A percentile compares a stretch with the other conserved stretches of the same genome.
Evolutionary conservation across 2,888 invertebrate species (phyloP).

Genomic region (Pasiphila rectangulata): DNA sequence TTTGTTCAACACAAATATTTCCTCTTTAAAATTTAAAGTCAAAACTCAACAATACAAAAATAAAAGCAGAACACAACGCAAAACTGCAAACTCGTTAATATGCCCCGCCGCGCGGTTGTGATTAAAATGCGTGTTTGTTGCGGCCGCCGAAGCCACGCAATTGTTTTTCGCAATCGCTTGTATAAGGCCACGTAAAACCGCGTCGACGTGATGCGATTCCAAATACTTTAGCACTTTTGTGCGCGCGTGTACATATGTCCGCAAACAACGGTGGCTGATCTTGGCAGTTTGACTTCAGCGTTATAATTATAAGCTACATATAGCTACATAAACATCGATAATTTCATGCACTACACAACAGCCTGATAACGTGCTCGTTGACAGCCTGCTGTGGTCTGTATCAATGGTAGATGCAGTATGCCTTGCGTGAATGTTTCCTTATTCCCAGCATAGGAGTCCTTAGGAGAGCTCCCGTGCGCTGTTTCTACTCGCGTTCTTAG

Average conservation of each 20-base stretch:
- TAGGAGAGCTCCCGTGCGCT: too few relatives aligned
- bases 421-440: too few relatives aligned
- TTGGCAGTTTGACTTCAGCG: too few relatives aligned
- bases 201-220: constrained; percentile 44
- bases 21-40: background rate
- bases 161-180: constrained; percentile 57
- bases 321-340: too few relatives aligned
- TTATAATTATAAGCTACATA: too few relatives aligned
- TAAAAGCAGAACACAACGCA: constrained; percentile 16
- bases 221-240: constrained; percentile 35
- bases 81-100: constrained; percentile 19
- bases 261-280: too few relatives aligned
- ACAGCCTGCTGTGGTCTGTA: too few relatives aligned
- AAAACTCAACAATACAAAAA: constrained; percentile 2
- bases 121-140: constrained; percentile 50
- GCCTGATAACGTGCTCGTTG: too few relatives aligned
- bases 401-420: too few relatives aligned
- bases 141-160: constrained; percentile 38
- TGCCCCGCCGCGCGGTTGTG: constrained; percentile 27
- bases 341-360: too few relatives aligned
- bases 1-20: background rate
- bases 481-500: too few relatives aligned
- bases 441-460: too few relatives aligned
- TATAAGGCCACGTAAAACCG: constrained; percentile 44
- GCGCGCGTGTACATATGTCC: constrained; percentile 6